Evolutionary conservation across 2,113 vertebrate genomes (phyloP).

Genomic region (Micromys minutus): DNA sequence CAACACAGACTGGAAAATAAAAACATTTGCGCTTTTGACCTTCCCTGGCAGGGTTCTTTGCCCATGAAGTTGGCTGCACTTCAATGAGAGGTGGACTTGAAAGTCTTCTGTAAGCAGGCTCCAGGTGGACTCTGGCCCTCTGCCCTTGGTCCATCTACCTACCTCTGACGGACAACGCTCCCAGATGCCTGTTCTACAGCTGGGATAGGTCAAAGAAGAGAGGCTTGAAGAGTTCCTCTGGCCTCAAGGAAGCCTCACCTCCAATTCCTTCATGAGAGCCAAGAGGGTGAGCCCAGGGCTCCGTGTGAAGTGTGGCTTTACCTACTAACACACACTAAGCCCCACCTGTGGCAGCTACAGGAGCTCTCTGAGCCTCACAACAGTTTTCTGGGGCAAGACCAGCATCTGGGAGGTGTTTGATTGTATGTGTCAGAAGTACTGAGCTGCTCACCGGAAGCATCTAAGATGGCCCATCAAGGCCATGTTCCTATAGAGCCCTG

Average conservation of each 20-base stretch:
- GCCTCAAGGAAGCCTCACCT: neutral
- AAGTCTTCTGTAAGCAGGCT: neutral
- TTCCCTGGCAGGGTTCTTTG: neutral
- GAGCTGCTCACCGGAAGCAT: neutral
- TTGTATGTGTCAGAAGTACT: constrained; percentile 29
- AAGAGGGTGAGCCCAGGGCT: neutral
- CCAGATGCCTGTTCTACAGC: accelerated
- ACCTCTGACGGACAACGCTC: neutral
- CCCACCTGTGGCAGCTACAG: neutral
- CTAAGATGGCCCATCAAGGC: neutral
- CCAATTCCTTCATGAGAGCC: accelerated
- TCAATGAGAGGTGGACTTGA: neutral
- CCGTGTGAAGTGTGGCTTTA: neutral
- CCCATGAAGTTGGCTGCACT: neutral
- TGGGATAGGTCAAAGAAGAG: neutral
- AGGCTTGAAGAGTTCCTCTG: neutral
- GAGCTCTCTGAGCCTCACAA: neutral
- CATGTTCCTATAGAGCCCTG: neutral
- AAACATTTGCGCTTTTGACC: neutral
- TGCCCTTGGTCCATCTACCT: neutral
- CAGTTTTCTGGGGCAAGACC: neutral
- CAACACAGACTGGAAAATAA: neutral
- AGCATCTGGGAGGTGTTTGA: neutral
- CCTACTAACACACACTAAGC: neutral
- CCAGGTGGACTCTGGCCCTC: neutral